A percentile compares a stretch with the other conserved stretches of the same genome.
Evolutionary conservation across 2,797 vertebrate species (phyloP).

Genomic region (Gambelia wislizenii): DNA sequence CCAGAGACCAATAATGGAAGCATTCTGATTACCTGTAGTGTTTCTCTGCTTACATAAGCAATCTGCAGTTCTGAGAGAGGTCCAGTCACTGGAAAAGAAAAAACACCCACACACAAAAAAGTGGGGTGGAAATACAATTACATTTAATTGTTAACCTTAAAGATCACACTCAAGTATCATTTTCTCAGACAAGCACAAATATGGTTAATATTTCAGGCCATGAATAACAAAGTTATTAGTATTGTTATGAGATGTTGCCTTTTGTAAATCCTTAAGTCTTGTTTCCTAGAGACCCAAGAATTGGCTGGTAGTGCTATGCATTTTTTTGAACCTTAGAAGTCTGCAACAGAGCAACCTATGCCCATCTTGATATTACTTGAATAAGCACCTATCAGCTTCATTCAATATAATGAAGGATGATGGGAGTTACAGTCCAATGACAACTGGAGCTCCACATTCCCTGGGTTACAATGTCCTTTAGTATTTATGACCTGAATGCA

Average conservation of each 20-base stretch:
- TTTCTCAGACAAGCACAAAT: background rate
- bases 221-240: slow-evolving; percentile 30
- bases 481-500: background rate
- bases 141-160: background rate
- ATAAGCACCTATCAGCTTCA: background rate
- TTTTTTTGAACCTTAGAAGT: background rate
- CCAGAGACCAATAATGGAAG: slow-evolving; percentile 16
- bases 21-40: slow-evolving; percentile 88
- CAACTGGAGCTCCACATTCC: background rate
- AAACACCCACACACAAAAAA: slow-evolving; percentile 11
- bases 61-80: slow-evolving; percentile 96
- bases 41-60: slow-evolving; percentile 97
- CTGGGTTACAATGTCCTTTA: background rate
- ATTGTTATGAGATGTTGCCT: slow-evolving; percentile 1
- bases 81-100: slow-evolving; percentile 88
- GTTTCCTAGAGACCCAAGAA: background rate
- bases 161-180: background rate
- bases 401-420: background rate
- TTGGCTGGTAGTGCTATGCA: background rate
- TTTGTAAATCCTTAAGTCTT: no score
- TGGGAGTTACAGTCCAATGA: background rate
- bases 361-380: background rate
- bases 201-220: slow-evolving; percentile 26
- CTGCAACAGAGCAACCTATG: background rate
- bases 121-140: background rate